A percentile compares a stretch with the other conserved stretches of the same genome.
Conservation (phyloP, 2,797 vertebrate species). For the Carcharodon carcharias region DNA sequence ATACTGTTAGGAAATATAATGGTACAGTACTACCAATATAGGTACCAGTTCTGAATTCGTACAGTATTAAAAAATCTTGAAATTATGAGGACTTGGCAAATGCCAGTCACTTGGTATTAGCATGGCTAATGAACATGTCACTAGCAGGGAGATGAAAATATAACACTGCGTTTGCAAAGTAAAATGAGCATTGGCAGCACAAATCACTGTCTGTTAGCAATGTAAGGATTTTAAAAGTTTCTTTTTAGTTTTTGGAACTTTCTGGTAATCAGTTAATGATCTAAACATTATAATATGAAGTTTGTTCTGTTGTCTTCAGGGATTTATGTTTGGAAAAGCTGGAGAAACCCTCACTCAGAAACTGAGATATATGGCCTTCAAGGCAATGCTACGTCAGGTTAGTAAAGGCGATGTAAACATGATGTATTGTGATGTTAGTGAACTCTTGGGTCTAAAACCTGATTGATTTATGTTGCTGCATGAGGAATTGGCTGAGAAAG, state of each 20-base stretch:
- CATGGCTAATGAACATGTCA: background rate
- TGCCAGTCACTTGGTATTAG: background rate
- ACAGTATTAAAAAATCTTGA: background rate
- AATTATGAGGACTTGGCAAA: background rate
- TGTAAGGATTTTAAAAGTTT: background rate
- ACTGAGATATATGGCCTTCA: conserved; percentile 45
- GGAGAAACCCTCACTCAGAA: conserved; percentile 46
- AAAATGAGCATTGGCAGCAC: background rate
- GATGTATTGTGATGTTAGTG: background rate
- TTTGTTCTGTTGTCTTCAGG: conserved; percentile 42
- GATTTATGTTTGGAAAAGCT: conserved; percentile 46
- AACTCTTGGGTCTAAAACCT: background rate
- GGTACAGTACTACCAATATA: background rate
- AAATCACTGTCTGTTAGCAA: background rate
- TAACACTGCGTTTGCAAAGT: background rate
- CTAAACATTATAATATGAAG: conserved; percentile 32
- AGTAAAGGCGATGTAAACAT: conserved; percentile 13
- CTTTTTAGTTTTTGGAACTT: background rate
- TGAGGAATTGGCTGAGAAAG: background rate
- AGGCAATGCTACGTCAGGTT: conserved; percentile 47
- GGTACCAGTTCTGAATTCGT: background rate
- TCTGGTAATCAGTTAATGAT: background rate
- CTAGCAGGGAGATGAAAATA: background rate
- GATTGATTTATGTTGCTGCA: background rate
- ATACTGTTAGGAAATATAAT: background rate